Evolutionary conservation across 2,888 invertebrate species (phyloP), one percentile per base, ranked within the genome.

Genomic region (Acronicta leporina): DNA sequence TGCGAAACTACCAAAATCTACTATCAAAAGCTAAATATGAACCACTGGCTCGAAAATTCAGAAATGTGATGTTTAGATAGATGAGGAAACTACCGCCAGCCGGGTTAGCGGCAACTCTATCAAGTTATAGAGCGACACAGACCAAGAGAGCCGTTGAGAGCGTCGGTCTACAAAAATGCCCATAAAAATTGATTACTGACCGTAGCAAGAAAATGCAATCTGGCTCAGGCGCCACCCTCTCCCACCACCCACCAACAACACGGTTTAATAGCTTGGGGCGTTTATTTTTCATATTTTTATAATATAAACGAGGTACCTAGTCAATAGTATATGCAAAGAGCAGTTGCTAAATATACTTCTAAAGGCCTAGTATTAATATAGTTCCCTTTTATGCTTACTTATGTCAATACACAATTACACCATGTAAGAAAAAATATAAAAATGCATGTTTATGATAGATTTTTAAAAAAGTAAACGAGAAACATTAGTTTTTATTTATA

Each of bases 141-240:
- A 43, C 60, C 61, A 64, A 65, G 57, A 59, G 68, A 75, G 77
- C 70, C 63, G 64, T 73, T 58, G 58, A 77, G 75, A 73, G 74
- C 78, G 75, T 77, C 81, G 85, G 86, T 86, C 86, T 87, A 88
- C 90, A 87, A 89, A 90, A 92, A 89, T 88, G 81, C 83, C 86
- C 90, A 89, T 92, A 92, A 92, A 92, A 92, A 92, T 92, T 92
- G 91, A 93, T 93, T 92, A 91, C 91, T 88, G 82, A 82, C 86
- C 88, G 86, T 85, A 88, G 90, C 89, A 91, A 91, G 92, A 88
- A 91, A 92, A 92, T 92, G 91, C 92, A 92, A 92, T 93, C 91
- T 90, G 87, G 87, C 85, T 82, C 85, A 57, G 51, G 35, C 74
- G 25, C 42, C 42, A 11, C 80, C 70, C 78, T 76, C 79, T 75